Evolutionary conservation across 35 echinoderm and acorn worm genomes (phyloP).

Genomic region (Strongylocentrotus purpuratus): DNA sequence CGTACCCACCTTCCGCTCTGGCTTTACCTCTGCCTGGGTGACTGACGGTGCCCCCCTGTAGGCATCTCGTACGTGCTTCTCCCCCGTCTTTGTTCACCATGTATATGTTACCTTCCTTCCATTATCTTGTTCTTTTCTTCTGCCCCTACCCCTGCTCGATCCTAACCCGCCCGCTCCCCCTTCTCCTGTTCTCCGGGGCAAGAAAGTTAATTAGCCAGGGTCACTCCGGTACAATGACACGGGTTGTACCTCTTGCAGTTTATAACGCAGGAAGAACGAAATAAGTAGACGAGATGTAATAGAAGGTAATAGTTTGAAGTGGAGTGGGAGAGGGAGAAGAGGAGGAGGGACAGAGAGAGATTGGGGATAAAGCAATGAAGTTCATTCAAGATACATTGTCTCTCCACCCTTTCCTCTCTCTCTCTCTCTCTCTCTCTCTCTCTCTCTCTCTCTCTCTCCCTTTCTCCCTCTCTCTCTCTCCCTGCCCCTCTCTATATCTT

Average conservation of each 20-base stretch:
- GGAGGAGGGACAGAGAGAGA: not conserved
- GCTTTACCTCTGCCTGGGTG: not conserved
- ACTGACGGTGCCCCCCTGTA: not conserved
- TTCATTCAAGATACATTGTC: not conserved
- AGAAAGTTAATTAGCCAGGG: not conserved
- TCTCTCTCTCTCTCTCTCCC: not conserved
- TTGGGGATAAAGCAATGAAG: not conserved
- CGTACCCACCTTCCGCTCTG: not conserved
- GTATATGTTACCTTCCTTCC: not conserved
- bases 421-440: no score
- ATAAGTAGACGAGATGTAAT: not conserved
- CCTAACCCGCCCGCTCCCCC: not conserved
- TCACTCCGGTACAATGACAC: not conserved
- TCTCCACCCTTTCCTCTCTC: not conserved
- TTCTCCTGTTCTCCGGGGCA: not conserved
- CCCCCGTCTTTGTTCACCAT: not conserved
- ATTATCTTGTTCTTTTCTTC: conserved; percentile 5
- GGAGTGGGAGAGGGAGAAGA: not conserved
- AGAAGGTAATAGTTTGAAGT: not conserved
- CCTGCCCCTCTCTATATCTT: no score
- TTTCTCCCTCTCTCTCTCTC: no score
- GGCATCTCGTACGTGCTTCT: not conserved
- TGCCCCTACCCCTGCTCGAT: not conserved
- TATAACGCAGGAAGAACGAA: not conserved
- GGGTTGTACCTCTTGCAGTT: not conserved